These are phyloP conservation scores for Chamaedrilus cognettii DNA, from an alignment of 2,888 invertebrate genomes.

Conservation along the genomic window DNA sequence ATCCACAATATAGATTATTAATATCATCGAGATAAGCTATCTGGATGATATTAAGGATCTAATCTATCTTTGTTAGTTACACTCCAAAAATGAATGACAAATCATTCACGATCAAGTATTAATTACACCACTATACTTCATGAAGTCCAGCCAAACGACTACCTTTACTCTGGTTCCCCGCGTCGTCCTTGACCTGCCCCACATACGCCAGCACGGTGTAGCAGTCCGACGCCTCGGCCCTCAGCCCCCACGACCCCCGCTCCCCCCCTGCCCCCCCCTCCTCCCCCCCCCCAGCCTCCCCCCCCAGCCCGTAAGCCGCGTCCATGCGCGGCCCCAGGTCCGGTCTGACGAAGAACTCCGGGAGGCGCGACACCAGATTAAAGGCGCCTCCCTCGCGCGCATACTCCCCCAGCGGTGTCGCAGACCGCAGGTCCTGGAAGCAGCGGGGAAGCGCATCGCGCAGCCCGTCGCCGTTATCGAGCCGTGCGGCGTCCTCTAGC, in stretches of 20 bases:
- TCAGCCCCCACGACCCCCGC: conserved; percentile 94
- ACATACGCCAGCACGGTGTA: conserved; percentile 98
- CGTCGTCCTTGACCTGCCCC: conserved; percentile 78
- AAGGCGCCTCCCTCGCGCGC: conserved; percentile 83
- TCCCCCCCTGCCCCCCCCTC: conserved; percentile 66
- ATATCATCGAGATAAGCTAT: no score
- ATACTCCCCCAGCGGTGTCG: conserved; percentile 78
- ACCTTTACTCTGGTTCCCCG: conserved; percentile 69
- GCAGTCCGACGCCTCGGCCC: conserved; percentile 95
- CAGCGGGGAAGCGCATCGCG: conserved; percentile 76
- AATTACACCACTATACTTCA: no score
- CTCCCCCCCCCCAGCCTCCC: conserved; percentile 66
- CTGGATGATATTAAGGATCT: no score
- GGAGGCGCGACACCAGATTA: conserved; percentile 87
- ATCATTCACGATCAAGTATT: no score
- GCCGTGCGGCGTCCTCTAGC: conserved; percentile 95
- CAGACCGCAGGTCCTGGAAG: conserved; percentile 86
- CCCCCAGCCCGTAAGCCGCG: conserved; percentile 81
- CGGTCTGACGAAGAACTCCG: conserved; percentile 87
- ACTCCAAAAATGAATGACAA: no score
- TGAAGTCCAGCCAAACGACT: no score
- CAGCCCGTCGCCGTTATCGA: conserved; percentile 82
- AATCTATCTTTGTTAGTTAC: no score
- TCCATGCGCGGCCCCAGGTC: conserved; percentile 99
- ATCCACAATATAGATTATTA: no score